Base-by-base conservation (phyloP, 1,140 invertebrate species). In the Oscheius sp. region DNA sequence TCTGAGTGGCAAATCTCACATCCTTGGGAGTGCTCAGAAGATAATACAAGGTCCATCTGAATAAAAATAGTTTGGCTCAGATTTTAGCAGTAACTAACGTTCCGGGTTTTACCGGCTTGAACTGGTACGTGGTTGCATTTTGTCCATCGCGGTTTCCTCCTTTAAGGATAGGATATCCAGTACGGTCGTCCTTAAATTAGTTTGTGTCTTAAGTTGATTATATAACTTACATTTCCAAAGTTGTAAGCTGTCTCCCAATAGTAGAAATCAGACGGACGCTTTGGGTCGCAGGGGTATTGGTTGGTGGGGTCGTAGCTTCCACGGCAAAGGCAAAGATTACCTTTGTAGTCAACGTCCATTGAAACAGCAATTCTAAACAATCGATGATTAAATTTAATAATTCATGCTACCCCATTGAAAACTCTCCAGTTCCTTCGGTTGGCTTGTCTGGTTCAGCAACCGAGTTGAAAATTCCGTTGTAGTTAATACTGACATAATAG, bases 381-480 rank as follows among this genome's bases (percentile, higher is more conserved):
- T 32, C 29, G 1, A 18, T 32, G 20, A 7, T 1, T 7, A 23
- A 36, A 20, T 3, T 4, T 4, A 29, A 20, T 23, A 7, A 58
- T 13, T 58, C 52, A 10, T 13, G 23, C 4, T 49, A 77, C 76
- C 76, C 68, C 15, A 76, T 59, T 13, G 46, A 38, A 28, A 76
- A 77, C 35, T 77, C 76, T 65, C 76, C 76, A 15, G 64, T 77
- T 45, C 76, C 76, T 45, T 78, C 76, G 4, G 72, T 77, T 26
- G 76, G 76, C 32, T 77, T 77, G 3, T 66, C 28, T 2, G 73
- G 63, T 31, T 67, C 52, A 15, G 59, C 74, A 10, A 23, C n/a
- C 7, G 35, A 23, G 15, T 46, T 23, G 20, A 32, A 62, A 28
- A 36, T 32, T 49, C 75, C 76, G 15, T 59, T 45, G 36, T 75